These are phyloP conservation scores for Stegastes partitus DNA, from an alignment of 2,113 vertebrate genomes.

Conservation along the genomic window DNA sequence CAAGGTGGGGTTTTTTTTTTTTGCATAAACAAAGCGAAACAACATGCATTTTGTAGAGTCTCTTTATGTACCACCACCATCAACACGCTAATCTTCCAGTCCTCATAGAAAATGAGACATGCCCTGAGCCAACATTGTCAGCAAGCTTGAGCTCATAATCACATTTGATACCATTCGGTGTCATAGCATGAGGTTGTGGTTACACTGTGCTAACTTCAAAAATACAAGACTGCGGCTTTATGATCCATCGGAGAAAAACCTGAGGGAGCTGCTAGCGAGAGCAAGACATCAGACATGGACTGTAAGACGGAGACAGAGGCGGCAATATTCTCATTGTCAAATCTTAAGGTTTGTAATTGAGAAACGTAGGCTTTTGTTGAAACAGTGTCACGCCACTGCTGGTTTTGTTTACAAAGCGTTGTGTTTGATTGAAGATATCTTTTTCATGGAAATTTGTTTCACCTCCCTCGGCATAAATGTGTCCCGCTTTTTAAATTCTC, in stretches of 20 bases:
- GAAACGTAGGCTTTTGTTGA: conserved; percentile 39
- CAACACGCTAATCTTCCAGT: not conserved
- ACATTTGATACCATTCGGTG: conserved; percentile 20
- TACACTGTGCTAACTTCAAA: conserved; percentile 7
- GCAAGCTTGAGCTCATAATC: conserved; percentile 20
- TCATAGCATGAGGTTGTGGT: conserved; percentile 33
- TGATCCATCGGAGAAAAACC: conserved; percentile 43
- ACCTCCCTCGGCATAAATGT: not conserved
- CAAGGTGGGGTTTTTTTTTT: too few relatives aligned
- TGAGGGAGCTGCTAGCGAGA: conserved; percentile 46
- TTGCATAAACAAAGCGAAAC: too few relatives aligned
- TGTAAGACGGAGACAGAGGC: conserved; percentile 41
- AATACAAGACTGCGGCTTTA: conserved; percentile 41
- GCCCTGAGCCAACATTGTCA: conserved; percentile 3
- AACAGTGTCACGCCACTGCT: conserved; percentile 45
- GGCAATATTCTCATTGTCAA: conserved; percentile 57
- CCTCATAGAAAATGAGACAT: conserved; percentile 17
- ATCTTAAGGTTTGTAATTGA: conserved; percentile 24
- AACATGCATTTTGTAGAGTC: too few relatives aligned
- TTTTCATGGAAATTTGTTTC: conserved; percentile 13
- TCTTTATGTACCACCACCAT: not conserved
- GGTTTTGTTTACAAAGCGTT: conserved; percentile 50
- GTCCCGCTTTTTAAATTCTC: too few relatives aligned
- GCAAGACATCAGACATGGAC: conserved; percentile 67
- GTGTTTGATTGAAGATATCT: conserved; percentile 30